These are phyloP conservation scores for Megatriorchis doriae DNA, from an alignment of 2,113 vertebrate species.

Conservation along the genomic window DNA sequence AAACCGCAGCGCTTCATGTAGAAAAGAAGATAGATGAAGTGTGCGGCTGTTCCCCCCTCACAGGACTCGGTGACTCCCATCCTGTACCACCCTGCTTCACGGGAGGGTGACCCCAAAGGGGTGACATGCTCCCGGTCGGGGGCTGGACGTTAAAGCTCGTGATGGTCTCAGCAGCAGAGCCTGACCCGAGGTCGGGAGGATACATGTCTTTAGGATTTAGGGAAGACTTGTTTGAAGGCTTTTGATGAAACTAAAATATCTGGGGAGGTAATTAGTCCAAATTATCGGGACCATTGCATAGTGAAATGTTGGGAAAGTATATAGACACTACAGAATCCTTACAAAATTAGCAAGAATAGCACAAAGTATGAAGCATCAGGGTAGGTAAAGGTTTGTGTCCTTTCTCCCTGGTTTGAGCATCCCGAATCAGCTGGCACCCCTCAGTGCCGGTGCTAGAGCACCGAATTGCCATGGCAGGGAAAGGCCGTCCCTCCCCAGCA, in stretches of 20 bases:
- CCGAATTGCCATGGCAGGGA: accelerated
- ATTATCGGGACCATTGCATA: background rate
- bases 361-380: background rate
- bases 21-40: accelerated
- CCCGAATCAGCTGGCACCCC: background rate
- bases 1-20: background rate
- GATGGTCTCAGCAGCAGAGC: background rate
- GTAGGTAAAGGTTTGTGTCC: background rate
- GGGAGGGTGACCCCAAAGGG: background rate
- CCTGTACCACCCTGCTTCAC: accelerated
- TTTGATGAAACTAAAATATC: background rate
- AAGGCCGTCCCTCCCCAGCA: accelerated
- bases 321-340: background rate
- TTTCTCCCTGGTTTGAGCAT: background rate
- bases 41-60: background rate
- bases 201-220: background rate
- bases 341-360: background rate
- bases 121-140: accelerated
- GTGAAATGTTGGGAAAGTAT: background rate
- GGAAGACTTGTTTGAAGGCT: background rate
- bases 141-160: background rate
- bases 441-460: background rate
- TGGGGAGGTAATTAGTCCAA: background rate
- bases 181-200: background rate
- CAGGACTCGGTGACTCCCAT: accelerated